phyloP scores from a whole-genome alignment of 2,113 vertebrate species.

The Hassar affinis region DNA sequence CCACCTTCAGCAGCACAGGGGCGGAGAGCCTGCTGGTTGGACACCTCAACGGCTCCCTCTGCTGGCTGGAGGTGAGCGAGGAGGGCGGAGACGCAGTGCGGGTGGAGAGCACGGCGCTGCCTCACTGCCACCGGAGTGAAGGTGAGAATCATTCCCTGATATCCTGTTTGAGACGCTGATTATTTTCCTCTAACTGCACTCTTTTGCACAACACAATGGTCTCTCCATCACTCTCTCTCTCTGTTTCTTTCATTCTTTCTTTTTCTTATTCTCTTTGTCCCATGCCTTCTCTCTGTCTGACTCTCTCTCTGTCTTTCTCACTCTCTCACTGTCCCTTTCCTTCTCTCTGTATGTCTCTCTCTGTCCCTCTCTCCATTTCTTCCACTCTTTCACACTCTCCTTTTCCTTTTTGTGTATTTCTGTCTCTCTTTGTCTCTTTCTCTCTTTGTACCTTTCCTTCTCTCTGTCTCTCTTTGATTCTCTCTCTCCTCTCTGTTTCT shows the following conservation, averaged over 20 bases:
- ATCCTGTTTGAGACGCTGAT: too few relatives aligned
- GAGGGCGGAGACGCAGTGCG: constrained; percentile 49
- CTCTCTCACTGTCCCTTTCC: too few relatives aligned
- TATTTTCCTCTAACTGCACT: background rate
- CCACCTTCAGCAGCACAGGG: constrained; percentile 61
- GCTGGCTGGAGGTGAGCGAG: constrained; percentile 73
- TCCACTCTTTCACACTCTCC: background rate
- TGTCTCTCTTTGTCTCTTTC: background rate
- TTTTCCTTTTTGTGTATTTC: too few relatives aligned
- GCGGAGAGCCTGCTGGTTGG: constrained; percentile 73
- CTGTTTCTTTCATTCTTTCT: background rate
- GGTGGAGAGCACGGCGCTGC: constrained; percentile 67
- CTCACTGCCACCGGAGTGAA: constrained; percentile 70
- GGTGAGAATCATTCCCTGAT: constrained; percentile 57
- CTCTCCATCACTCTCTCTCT: too few relatives aligned
- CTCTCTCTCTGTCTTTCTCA: background rate
- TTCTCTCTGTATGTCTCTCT: too few relatives aligned
- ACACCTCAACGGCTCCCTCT: constrained; percentile 75
- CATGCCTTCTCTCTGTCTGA: too few relatives aligned
- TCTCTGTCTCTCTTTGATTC: background rate
- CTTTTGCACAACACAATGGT: too few relatives aligned
- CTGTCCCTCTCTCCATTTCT: background rate
- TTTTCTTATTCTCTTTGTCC: background rate
- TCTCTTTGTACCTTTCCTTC: background rate
- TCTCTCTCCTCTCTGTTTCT: background rate